Evolutionary conservation across 1,140 invertebrate species (phyloP), one percentile per base, ranked within the genome.

Genomic region (Liolophura sinensis): DNA sequence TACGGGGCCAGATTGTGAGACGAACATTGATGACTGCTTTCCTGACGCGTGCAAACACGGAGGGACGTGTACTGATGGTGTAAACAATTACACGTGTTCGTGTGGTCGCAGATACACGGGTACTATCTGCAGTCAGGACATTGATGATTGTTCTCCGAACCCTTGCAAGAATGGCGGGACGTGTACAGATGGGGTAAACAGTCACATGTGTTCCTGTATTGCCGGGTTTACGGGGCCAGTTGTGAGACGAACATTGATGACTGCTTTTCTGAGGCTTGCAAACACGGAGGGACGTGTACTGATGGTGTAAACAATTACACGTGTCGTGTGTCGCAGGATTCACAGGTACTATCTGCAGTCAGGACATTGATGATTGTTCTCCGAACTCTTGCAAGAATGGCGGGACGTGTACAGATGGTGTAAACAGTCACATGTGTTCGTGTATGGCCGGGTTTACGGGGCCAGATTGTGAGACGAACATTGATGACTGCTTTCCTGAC

Each of bases 281-380:
- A 57, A 22, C 73, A 81, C 67, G 76, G 72, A 1, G 81, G 75
- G 5, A 75, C 70, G 0, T 83, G 81, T 64, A 62, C 73, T 16
- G 77, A 82, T 40, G 61, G 67, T 6, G 62, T 68, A 16, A 67
- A 72, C 46, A 62, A 51, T 46, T 81, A 75, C 55, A 74, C 67
- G 27, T n/a, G n/a, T n/a, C n/a, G n/a, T n/a, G n/a, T n/a, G n/a
- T n/a, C n/a, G n/a, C n/a, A n/a, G n/a, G n/a, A n/a, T n/a, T n/a
- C n/a, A n/a, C n/a, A n/a, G n/a, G n/a, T n/a, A n/a, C n/a, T n/a
- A n/a, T n/a, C n/a, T n/a, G n/a, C n/a, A n/a, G n/a, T n/a, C n/a
- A n/a, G n/a, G 31, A 40, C 31, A 40, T 40, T 5, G 52, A 69
- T 57, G 67, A 69, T 40, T 69, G 67, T 58, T 40, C 16, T 9